Conservation (phyloP, 2,888 invertebrate genomes). For the Augiades crinisus region DNA sequence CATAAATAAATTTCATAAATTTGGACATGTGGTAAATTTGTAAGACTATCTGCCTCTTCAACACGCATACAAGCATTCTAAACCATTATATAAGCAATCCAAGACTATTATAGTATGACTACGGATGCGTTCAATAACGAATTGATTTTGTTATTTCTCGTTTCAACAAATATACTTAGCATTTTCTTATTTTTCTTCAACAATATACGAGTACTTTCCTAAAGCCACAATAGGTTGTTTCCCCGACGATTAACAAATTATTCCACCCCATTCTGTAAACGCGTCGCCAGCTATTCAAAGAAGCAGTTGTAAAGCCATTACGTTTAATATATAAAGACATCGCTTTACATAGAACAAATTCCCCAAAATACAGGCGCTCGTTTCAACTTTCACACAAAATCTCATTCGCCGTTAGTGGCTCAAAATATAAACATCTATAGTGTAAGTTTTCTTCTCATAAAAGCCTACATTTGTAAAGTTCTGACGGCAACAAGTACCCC, state of each 20-base stretch:
- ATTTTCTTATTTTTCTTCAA: not conserved
- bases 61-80: too few relatives aligned
- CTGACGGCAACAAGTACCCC: slow-evolving; percentile 47
- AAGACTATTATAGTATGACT: too few relatives aligned
- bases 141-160: too few relatives aligned
- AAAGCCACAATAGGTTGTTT: not conserved
- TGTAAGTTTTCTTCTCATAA: slow-evolving; percentile 38
- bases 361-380: not conserved
- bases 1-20: too few relatives aligned
- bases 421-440: slow-evolving; percentile 23
- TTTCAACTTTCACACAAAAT: slow-evolving; percentile 2
- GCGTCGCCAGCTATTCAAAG: not conserved
- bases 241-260: slow-evolving; percentile 12
- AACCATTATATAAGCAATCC: too few relatives aligned
- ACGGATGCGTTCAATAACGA: too few relatives aligned
- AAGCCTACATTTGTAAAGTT: slow-evolving; percentile 39
- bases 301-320: not conserved
- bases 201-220: not conserved
- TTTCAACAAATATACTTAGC: not conserved
- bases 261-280: not conserved
- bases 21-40: too few relatives aligned
- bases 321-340: not conserved
- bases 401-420: not conserved
- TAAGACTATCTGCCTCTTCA: too few relatives aligned
- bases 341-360: not conserved